These are phyloP conservation scores for Pangasius sanitwongsei DNA, from an alignment of 2,797 vertebrate genomes.

Conservation along the genomic window DNA sequence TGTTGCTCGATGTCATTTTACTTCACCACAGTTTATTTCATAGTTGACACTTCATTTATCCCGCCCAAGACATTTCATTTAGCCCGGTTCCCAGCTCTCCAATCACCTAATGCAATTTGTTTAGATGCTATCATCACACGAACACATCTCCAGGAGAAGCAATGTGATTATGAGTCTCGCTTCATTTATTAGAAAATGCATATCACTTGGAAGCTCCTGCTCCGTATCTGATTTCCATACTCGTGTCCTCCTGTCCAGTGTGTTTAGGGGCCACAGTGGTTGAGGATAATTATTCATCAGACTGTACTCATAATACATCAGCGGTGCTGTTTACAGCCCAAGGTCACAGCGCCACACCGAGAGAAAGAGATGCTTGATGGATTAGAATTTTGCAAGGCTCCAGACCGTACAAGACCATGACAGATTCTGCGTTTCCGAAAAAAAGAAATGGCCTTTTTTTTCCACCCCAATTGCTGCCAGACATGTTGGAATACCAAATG, in stretches of 20 bases:
- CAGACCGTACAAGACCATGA: conserved; percentile 66
- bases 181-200: conserved; percentile 36
- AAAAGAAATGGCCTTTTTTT: conserved; percentile 51
- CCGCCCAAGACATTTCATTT: conserved; percentile 27
- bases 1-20: conserved; percentile 9
- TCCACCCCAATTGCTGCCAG: conserved; percentile 35
- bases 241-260: conserved; percentile 35
- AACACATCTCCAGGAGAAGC: conserved; percentile 2
- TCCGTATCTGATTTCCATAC: conserved; percentile 42
- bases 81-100: conserved; percentile 12
- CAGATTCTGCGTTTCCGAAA: conserved; percentile 58
- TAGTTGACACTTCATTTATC: conserved; percentile 42
- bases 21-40: conserved; percentile 26
- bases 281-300: conserved; percentile 65
- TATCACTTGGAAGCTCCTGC: conserved; percentile 28
- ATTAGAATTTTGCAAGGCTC: conserved; percentile 65
- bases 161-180: conserved; percentile 21
- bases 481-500: conserved; percentile 45
- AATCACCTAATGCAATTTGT: conserved; percentile 40
- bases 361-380: conserved; percentile 64
- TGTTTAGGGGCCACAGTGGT: conserved; percentile 56
- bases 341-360: conserved; percentile 64
- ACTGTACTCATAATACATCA: conserved; percentile 65
- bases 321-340: conserved; percentile 68
- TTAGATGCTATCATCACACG: conserved; percentile 21